Evolutionary conservation across 2,113 vertebrate species (phyloP), one percentile per base, ranked within the genome.

Genomic region (Lepisosteus osseus): DNA sequence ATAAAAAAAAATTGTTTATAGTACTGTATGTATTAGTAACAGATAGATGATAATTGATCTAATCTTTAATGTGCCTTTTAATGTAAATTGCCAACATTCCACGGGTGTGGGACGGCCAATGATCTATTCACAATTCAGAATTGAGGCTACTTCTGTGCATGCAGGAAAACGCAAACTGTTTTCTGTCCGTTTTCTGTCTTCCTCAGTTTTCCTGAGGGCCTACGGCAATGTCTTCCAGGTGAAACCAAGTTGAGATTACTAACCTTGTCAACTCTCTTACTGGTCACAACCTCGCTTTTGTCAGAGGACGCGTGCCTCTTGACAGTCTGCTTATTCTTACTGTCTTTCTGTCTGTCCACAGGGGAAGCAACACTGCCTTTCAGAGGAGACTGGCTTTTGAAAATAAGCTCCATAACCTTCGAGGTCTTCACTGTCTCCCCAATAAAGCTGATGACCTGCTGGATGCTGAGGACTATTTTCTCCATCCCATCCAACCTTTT

Each of bases 361-460:
- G 13, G 13, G 6, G 47, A 51, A 51, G 41, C 15, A 7, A 7
- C 1, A 43, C 62, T 41, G 68, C 76, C 54, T 65, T 93, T 85
- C 85, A 14, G 42, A 66, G 77, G 54, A 79, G 63, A 54, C 66
- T 80, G 82, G 56, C 86, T 84, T 82, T 93, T 94, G 67, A 87
- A 83, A 78, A 88, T 76, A 74, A 90, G 76, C 76, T 90, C 87
- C 65, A 82, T 83, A 75, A 94, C 78, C 78, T 80, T 71, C 74
- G 90, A 91, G 69, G 79, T 85, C 81, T 94, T 95, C 74, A 93
- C 82, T 68, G 86, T 87, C 70, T 92, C 90, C 71, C 82, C 78
- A 44, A 96, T 79, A 84, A 90, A 93, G 84, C 79, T 81, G 75
- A 95, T 77, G 68, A 93, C 87, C 82, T 93, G 90, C 82, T 95